Evolutionary conservation across 1,140 invertebrate species (phyloP), one percentile per base, ranked within the genome.

Genomic region (Lethrus apterus): DNA sequence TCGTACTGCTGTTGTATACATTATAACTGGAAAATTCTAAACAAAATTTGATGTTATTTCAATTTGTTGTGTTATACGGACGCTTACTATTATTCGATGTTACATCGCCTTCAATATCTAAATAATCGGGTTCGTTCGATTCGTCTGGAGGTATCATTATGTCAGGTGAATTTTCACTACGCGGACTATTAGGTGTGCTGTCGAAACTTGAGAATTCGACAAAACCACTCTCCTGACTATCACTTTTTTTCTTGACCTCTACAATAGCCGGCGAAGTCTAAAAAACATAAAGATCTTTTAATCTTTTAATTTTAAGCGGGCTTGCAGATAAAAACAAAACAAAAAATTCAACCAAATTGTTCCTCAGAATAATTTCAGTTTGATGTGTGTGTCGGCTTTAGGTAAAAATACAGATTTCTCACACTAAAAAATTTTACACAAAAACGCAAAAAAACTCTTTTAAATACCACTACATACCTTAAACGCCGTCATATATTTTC

Each of bases 151-250:
- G 44, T 13, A 31, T 55, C 5, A 55, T 10, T 32, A 55, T 38
- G 20, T 59, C 57, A 8, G 54, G 49, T 5, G 58, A 58, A 33
- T 50, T 46, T 9, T 55, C 54, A 42, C 54, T 60, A 18, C 51
- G 48, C n/a, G 62, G 61, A 40, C 60, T 62, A 30, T 48, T 64
- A 11, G 58, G 58, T 13, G 47, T 57, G 29, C 58, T 60, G 31
- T 64, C 62, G 8, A 21, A 20, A 23, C 29, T 34, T 14, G 29
- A 15, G 2, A 4, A 14, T 44, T 33, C 42, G 26, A 26, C 17
- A 15, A 20, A 44, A 11, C 38, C 21, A 24, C 38, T 41, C 24
- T 41, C 38, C 13, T 41, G 38, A 29, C 38, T 41, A 5, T 41
- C 38, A n/a, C 9, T 18, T 15, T 41, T 41, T 11, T 14, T 23